Base-by-base conservation (phyloP, 2,113 vertebrate species). In the Falco punctatus region DNA sequence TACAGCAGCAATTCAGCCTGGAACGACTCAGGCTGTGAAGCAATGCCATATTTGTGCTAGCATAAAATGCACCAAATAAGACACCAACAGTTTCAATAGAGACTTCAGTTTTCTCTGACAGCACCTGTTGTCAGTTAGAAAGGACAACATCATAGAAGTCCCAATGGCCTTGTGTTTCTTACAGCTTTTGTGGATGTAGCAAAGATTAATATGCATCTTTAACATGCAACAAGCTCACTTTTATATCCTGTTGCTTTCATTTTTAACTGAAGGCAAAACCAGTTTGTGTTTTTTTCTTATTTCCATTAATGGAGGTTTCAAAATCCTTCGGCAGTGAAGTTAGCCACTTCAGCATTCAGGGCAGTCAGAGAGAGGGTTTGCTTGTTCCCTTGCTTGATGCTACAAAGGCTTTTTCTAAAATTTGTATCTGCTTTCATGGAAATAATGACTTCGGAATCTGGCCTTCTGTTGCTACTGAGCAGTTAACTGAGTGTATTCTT, bases 251-350 rank as follows among this genome's bases (percentile, higher is more conserved):
- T 23, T 51, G 15, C 8, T 78, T 85, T 88, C 12, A 48, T 84
- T 85, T 85, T 71, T 66, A 38, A 66, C 20, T 52, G 55, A 79
- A 65, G 10, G 30, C 13, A 74, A 74, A 92, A 71, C 1, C 4
- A 46, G 7, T 46, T 73, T 30, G 4, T 3, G 6, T 0, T 0
- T 17, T 69, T 64, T 58, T 40, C 62, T 38, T 48, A 13, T 81
- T 74, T 66, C 42, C 40, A 38, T 48, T 15, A 62, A 42, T 4
- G 26, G 17, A 87, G 11, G 22, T 67, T 92, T 89, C 78, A 73
- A 58, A 67, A 65, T 26, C 14, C 18, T 58, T 85, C 70, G 44
- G 26, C 4, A n/a, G 26, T 17, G 5, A 71, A 52, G 27, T 52
- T 51, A 81, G 18, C 9, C 40, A 12, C 46, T 79, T 90, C 71